Conservation (phyloP, 2,113 vertebrate genomes). For the Merops nubicus region DNA sequence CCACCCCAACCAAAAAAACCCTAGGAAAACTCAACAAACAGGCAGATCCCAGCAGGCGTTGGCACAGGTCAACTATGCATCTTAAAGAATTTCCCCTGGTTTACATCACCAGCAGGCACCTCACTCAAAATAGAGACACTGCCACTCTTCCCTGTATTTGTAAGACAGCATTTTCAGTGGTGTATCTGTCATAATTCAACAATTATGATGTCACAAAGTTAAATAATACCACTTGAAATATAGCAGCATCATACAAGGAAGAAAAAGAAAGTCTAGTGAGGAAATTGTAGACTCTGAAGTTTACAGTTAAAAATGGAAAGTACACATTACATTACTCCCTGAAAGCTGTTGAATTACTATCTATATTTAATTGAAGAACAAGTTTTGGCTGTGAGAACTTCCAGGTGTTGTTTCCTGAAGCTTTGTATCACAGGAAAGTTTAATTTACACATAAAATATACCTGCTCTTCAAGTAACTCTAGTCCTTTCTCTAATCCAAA, state of each 20-base stretch:
- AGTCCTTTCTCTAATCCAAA: neutral
- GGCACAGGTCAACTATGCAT: neutral
- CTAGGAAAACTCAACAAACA: neutral
- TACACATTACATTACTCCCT: neutral
- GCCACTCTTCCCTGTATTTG: neutral
- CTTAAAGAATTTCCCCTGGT: neutral
- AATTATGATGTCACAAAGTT: neutral
- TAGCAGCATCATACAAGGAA: neutral
- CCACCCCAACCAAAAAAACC: neutral
- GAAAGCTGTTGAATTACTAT: neutral
- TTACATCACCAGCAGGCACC: neutral
- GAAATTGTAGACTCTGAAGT: neutral
- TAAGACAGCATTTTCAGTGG: neutral
- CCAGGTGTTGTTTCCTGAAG: neutral
- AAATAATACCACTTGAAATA: neutral
- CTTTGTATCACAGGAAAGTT: neutral
- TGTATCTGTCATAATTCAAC: neutral
- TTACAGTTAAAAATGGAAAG: neutral
- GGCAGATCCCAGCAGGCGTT: neutral
- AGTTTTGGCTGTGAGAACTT: neutral
- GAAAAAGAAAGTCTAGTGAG: neutral
- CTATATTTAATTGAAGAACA: neutral
- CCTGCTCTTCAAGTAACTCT: neutral
- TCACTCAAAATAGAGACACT: neutral
- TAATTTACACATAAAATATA: neutral